phyloP scores from a whole-genome alignment of 2,113 vertebrate genomes.

The Gymnobelideus leadbeateri region DNA sequence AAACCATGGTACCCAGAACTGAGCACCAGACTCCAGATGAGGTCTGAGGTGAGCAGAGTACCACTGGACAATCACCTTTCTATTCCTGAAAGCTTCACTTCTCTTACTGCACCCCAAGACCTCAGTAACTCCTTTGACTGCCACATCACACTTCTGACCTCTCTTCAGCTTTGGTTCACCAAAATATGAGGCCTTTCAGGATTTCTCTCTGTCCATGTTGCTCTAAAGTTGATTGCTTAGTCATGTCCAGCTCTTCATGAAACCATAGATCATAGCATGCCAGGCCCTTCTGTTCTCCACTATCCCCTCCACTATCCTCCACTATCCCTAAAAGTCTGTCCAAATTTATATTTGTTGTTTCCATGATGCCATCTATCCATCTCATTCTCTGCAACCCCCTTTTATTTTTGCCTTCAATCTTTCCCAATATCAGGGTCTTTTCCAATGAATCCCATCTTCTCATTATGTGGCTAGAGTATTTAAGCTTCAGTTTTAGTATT shows the following conservation, averaged over 20 bases:
- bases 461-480: not conserved
- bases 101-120: too few species aligned
- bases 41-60: too few species aligned
- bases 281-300: not conserved
- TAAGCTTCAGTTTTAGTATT: not conserved
- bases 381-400: not conserved
- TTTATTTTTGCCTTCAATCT: not conserved
- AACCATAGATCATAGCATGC: not conserved
- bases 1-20: too few species aligned
- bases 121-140: too few species aligned
- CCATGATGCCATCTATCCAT: not conserved
- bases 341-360: not conserved
- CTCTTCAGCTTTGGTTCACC: not conserved
- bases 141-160: not conserved
- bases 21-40: too few species aligned
- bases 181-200: not conserved
- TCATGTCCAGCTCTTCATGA: not conserved
- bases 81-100: too few species aligned
- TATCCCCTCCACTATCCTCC: not conserved
- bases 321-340: not conserved
- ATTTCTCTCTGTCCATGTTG: not conserved
- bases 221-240: not conserved
- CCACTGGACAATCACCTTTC: too few species aligned
- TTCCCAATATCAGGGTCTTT: not conserved
- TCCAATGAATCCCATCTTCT: not conserved